Conservation (phyloP, 2,888 invertebrate genomes). For the Acholoe squamosa region DNA sequence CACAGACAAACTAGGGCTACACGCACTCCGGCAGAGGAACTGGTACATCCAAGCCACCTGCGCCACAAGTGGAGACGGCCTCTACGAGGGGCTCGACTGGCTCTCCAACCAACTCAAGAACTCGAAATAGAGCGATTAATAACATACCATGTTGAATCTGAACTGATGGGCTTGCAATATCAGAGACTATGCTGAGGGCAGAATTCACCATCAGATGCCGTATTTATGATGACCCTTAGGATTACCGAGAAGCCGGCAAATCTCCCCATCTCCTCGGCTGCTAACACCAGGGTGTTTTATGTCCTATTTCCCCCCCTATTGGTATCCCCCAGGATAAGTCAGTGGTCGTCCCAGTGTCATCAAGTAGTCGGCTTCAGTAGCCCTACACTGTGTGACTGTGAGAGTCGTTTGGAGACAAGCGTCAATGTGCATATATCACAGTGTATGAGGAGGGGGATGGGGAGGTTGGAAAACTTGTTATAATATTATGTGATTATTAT, state of each 20-base stretch:
- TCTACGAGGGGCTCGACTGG: conserved; percentile 99
- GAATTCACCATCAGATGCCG: background rate
- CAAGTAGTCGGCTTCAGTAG: background rate
- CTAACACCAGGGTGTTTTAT: background rate
- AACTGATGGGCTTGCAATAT: background rate
- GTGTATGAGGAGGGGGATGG: background rate
- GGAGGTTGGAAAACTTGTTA: background rate
- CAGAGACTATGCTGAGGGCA: background rate
- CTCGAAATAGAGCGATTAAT: conserved; percentile 32
- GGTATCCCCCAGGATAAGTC: too few relatives aligned
- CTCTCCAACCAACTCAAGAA: conserved; percentile 98
- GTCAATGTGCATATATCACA: too few relatives aligned
- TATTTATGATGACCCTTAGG: conserved; percentile 18
- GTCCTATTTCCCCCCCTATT: too few relatives aligned
- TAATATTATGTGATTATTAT: background rate
- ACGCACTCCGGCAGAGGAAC: conserved; percentile 98
- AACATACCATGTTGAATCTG: background rate
- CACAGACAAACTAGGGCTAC: conserved; percentile 99
- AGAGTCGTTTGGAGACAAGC: too few relatives aligned
- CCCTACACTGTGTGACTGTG: too few relatives aligned
- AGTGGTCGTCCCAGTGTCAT: background rate
- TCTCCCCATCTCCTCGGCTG: conserved; percentile 13
- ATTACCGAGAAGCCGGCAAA: background rate
- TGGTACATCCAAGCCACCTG: conserved; percentile 87
- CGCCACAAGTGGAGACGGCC: conserved; percentile 99